Evolutionary conservation across 2,113 vertebrate species (phyloP).

Genomic region (Rutilus rutilus): DNA sequence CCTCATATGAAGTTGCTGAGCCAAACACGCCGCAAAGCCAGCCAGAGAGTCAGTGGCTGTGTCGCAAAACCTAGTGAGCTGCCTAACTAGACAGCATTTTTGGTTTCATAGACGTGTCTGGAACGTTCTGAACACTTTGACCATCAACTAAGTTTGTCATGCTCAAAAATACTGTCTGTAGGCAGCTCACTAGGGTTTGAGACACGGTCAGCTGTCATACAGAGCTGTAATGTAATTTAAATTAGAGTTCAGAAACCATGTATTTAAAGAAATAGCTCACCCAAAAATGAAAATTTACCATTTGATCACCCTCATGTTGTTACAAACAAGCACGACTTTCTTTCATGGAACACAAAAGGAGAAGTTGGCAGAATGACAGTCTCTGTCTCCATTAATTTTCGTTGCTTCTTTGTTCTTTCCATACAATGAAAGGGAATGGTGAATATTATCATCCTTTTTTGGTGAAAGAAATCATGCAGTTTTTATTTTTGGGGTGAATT

Average conservation of each 20-base stretch:
- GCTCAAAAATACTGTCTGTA: no score
- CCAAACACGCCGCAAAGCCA: neutral
- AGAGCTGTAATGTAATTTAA: neutral
- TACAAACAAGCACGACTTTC: neutral
- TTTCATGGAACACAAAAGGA: neutral
- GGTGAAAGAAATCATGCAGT: neutral
- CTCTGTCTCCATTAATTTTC: neutral
- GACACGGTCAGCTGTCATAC: neutral
- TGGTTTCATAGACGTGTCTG: neutral
- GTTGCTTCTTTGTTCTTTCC: neutral
- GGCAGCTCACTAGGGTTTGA: neutral
- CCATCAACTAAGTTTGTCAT: neutral
- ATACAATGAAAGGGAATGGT: neutral
- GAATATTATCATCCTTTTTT: neutral
- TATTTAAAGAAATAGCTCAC: neutral
- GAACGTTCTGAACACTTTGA: neutral
- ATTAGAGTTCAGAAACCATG: neutral
- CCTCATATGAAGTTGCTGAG: conserved; percentile 17
- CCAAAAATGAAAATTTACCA: neutral
- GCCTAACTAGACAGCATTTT: conserved; percentile 10
- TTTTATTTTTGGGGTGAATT: neutral
- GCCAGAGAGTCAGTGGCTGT: neutral
- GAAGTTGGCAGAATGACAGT: neutral
- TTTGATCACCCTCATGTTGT: neutral
- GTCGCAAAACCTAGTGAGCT: conserved; percentile 6